Evolutionary conservation across 1,140 invertebrate species (phyloP), one percentile per base, ranked within the genome.

Genomic region (Drosophila punjabiensis): DNA sequence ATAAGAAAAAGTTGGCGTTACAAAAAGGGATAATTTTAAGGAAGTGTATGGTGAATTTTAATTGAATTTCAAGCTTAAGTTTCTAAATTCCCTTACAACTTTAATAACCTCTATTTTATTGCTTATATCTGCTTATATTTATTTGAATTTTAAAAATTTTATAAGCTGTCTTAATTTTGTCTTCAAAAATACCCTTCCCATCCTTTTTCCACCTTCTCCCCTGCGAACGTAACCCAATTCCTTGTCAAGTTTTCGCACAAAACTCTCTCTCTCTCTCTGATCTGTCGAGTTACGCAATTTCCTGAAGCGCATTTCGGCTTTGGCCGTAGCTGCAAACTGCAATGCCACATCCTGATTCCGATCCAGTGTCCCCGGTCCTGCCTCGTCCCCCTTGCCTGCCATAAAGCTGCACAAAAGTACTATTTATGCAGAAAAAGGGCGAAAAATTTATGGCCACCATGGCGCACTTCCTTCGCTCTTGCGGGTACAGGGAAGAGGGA

Each of bases 241-340:
- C 68, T 24, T 73, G 70, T 52, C 67, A 74, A 74, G 53, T 74
- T 73, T 50, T 50, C 30, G 24, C 30, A 53, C 55, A 62, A 73
- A 74, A 50, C 47, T 74, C 50, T n/a, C 70, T 73, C 50, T n/a
- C 70, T 73, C 45, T 64, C 24, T 24, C 45, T 64, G 20, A 47
- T 24, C 69, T 78, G 64, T 78, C 75, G 79, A 86, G 79, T 87
- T 88, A 88, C 81, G 80, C 80, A 87, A 83, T 88, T 88, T 87
- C 63, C 73, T 84, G 76, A 39, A 67, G 61, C 75, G 83, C 69
- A 82, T 79, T 55, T 63, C 37, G 55, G 55, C 35, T 58, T 58
- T 58, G 53, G 77, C 65, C 59, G 63, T 65, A 58, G 81, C 45
- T 74, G 43, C 66, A 65, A 82, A 75, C 82, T 86, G 82, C 67